Percentiles rank a stretch among this genome's conserved stretches.
Evolutionary conservation across 2,113 vertebrate species (phyloP).

Genomic region (Pungitius pungitius): DNA sequence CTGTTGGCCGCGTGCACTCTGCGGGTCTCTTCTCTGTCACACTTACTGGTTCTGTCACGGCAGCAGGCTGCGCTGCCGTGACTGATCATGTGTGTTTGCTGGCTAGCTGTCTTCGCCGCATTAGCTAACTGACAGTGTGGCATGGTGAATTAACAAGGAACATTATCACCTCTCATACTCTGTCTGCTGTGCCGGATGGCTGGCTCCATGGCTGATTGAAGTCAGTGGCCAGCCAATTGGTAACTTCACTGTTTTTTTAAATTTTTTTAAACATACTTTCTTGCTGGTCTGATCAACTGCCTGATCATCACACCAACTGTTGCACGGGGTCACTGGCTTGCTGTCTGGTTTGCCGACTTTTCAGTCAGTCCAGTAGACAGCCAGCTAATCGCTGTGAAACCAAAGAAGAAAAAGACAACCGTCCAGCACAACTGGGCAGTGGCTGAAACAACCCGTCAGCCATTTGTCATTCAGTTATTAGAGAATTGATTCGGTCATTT

Average conservation of each 20-base stretch:
- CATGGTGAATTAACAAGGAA: constrained; percentile 47
- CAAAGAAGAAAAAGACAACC: neutral
- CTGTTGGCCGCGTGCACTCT: constrained; percentile 53
- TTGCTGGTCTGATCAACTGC: constrained; percentile 12
- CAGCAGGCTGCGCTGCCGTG: constrained; percentile 54
- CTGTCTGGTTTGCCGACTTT: constrained; percentile 16
- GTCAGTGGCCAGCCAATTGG: constrained; percentile 1
- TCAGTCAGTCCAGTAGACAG: constrained; percentile 17
- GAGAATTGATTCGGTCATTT: constrained; percentile 30
- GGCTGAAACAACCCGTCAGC: constrained; percentile 21
- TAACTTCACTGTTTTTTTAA: constrained; percentile 18
- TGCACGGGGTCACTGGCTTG: constrained; percentile 6
- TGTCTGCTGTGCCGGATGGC: constrained; percentile 31
- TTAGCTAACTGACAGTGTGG: constrained; percentile 52
- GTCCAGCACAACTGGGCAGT: neutral
- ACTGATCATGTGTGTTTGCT: constrained; percentile 58
- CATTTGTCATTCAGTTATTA: constrained; percentile 25
- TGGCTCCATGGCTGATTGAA: constrained; percentile 24
- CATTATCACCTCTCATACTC: constrained; percentile 54
- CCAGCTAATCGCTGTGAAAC: constrained; percentile 7
- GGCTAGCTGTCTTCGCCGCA: constrained; percentile 46
- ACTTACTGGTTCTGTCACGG: constrained; percentile 59
- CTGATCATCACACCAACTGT: constrained; percentile 7
- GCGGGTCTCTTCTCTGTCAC: constrained; percentile 60
- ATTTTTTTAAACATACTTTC: constrained; percentile 13